Evolutionary conservation across 2,797 vertebrate genomes (phyloP).

Genomic region (Eospalax fontanierii): DNA sequence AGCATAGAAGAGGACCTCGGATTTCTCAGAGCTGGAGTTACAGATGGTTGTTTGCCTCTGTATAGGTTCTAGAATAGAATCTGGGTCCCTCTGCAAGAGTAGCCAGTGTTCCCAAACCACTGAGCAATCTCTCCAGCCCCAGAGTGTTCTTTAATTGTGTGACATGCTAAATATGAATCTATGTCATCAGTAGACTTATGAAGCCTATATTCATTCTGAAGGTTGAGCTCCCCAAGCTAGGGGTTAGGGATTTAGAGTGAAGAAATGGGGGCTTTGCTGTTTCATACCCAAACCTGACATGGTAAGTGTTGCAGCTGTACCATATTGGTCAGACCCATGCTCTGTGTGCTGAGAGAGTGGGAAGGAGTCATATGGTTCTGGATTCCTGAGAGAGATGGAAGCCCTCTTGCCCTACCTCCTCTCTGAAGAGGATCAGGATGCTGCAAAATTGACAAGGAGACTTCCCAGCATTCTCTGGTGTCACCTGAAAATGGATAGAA

Average conservation of each 20-base stretch:
- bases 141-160: neutral
- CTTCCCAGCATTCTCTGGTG: neutral
- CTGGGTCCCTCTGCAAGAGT: too few relatives aligned
- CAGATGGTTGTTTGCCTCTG: too few relatives aligned
- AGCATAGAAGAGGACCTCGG: too few relatives aligned
- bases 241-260: neutral
- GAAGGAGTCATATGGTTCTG: neutral
- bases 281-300: neutral
- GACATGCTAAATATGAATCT: constrained; percentile 42
- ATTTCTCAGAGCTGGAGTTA: too few relatives aligned
- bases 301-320: neutral
- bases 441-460: neutral
- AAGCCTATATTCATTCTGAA: neutral
- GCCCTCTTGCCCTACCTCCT: neutral
- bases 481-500: constrained; percentile 32
- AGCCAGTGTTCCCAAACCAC: too few relatives aligned
- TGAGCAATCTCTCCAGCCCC: too few relatives aligned
- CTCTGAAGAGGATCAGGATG: neutral
- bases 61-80: too few relatives aligned
- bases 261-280: neutral
- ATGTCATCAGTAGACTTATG: neutral
- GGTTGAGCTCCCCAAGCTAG: neutral
- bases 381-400: neutral
- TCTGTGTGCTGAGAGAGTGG: neutral
- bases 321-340: neutral